Evolutionary conservation across 2,113 vertebrate species (phyloP), one percentile per base, ranked within the genome.

Genomic region (Esox niger): DNA sequence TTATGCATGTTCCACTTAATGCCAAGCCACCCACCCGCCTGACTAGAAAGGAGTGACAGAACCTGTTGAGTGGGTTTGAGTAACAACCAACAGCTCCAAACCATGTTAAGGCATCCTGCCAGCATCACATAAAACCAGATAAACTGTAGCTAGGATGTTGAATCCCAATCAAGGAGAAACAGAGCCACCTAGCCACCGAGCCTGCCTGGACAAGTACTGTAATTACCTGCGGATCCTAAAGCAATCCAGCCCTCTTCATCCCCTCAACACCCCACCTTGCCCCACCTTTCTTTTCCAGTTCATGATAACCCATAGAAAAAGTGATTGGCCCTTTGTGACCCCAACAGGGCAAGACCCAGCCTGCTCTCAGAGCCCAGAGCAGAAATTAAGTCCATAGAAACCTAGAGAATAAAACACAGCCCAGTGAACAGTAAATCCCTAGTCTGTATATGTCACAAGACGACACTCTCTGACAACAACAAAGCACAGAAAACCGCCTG

Each of bases 51-150:
- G 54, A 69, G 70, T 84, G 70, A 83, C 83, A 72, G 55, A 88
- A 88, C 88, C 80, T 81, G 88, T 89, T 57, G 9, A 79, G 67
- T 84, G 68, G 85, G 84, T 88, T 87, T 88, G 86, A 87, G 85
- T 65, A 25, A 71, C 38, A 43, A 10, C 38, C 0, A 10, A 43
- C 38, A 2, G 38, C 13, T 43, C 65, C 83, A 66, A 70, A 27
- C 49, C 69, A 30, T 20, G 55, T 73, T 66, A 75, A 64, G 38
- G 69, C 25, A 31, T 62, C 49, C 73, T 20, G 9, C 72, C 75
- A 74, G 68, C 69, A 47, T 75, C 64, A 43, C 21, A 21, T 57
- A 56, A 73, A 79, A 75, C 31, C 61, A 38, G 49, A 74, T 55
- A 54, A 78, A 78, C 46, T 43, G 11, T 43, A 15, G 75, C 33